These are phyloP conservation scores for Himantopus leucocephalus DNA, from an alignment of 2,113 vertebrate genomes.

Conservation along the genomic window DNA sequence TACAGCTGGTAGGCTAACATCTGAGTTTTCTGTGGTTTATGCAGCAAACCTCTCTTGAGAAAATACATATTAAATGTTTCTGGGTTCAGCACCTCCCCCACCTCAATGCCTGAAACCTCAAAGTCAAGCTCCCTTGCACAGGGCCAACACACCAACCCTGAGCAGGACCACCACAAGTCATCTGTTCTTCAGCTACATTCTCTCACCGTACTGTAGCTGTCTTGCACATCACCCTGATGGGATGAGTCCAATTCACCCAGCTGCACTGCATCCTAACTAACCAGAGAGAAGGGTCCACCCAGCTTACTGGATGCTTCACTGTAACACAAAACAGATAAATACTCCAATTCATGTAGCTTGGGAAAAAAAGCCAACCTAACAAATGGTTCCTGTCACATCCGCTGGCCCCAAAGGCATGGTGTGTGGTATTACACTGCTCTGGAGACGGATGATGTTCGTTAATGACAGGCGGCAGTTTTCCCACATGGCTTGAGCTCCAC, in stretches of 20 bases:
- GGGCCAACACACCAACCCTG: not conserved
- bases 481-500: not conserved
- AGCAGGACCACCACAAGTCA: not conserved
- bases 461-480: not conserved
- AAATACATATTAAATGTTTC: not conserved
- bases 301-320: not conserved
- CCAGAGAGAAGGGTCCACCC: accelerated
- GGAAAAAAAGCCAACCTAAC: too few species aligned
- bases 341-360: not conserved
- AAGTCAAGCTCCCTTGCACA: accelerated
- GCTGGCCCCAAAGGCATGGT: too few species aligned
- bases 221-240: not conserved
- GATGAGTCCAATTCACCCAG: not conserved
- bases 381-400: not conserved
- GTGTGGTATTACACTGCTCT: not conserved
- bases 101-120: accelerated
- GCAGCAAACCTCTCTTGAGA: not conserved
- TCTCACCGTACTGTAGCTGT: not conserved
- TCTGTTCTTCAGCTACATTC: accelerated
- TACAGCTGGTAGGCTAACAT: not conserved
- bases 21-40: not conserved
- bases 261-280: not conserved
- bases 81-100: not conserved
- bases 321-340: not conserved
- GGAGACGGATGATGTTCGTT: not conserved